A percentile compares a stretch with the other conserved stretches of the same genome.
phyloP scores from a whole-genome alignment of 1,140 invertebrate genomes.

The Drosophila tropicalis region DNA sequence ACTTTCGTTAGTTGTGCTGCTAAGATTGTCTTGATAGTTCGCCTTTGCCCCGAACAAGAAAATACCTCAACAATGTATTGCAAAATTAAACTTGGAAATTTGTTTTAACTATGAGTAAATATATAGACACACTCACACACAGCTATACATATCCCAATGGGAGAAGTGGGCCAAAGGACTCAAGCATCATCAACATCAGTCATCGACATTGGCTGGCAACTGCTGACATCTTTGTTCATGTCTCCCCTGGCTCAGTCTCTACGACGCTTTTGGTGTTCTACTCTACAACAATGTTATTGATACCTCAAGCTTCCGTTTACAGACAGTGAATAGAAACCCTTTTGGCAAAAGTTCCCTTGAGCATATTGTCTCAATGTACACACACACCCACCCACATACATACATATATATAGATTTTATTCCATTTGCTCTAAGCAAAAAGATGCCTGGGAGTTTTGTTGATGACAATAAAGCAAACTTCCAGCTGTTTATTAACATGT shows the following conservation, averaged over 20 bases:
- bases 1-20: not conserved
- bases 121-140: slow-evolving; percentile 24
- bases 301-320: slow-evolving; percentile 62
- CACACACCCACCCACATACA: not conserved
- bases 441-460: slow-evolving; percentile 33
- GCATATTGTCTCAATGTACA: slow-evolving; percentile 51
- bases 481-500: slow-evolving; percentile 81
- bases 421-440: slow-evolving; percentile 44
- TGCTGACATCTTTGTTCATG: slow-evolving; percentile 59
- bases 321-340: slow-evolving; percentile 61
- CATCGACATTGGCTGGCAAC: slow-evolving; percentile 36
- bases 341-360: slow-evolving; percentile 64
- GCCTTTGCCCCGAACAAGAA: not conserved
- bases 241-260: slow-evolving; percentile 7
- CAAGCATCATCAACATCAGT: slow-evolving; percentile 14
- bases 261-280: not conserved
- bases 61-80: slow-evolving; percentile 38
- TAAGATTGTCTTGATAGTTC: slow-evolving; percentile 4
- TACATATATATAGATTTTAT: slow-evolving; percentile 40
- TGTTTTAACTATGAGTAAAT: slow-evolving; percentile 65
- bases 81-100: slow-evolving; percentile 55
- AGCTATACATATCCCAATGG: not conserved
- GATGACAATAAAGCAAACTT: slow-evolving; percentile 79
- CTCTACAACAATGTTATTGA: slow-evolving; percentile 74
- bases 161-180: slow-evolving; percentile 13